A percentile compares a stretch with the other conserved stretches of the same genome.
phyloP scores from a whole-genome alignment of 2,888 invertebrate genomes.

The Latrodectus elegans region DNA sequence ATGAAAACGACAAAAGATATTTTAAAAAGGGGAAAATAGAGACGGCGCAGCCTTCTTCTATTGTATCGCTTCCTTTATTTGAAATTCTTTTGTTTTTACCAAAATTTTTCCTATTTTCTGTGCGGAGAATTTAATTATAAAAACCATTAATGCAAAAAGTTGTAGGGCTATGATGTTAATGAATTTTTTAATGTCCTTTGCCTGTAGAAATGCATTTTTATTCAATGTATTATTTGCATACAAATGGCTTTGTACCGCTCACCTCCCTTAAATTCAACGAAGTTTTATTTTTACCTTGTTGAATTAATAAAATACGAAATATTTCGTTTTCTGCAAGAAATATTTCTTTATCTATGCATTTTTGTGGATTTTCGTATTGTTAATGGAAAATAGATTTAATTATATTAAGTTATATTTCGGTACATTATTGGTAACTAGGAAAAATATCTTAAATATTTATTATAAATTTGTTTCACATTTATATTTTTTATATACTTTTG shows the following conservation, averaged over 20 bases:
- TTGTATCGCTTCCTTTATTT: not conserved
- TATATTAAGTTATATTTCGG: no score
- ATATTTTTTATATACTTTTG: no score
- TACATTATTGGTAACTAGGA: no score
- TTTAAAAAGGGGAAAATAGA: no score
- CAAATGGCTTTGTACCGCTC: not conserved
- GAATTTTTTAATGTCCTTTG: conserved; percentile 1
- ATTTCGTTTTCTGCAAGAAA: not conserved
- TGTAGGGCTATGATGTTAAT: not conserved
- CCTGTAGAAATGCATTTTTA: not conserved
- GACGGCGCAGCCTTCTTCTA: not conserved
- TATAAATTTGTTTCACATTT: no score
- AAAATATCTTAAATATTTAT: no score
- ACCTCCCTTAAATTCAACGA: not conserved
- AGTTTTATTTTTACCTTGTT: not conserved
- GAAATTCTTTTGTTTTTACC: not conserved
- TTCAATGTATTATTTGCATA: not conserved
- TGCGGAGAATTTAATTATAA: not conserved
- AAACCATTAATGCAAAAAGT: not conserved
- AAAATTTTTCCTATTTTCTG: not conserved
- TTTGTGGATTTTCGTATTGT: no score
- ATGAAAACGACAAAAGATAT: no score
- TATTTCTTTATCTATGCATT: no score
- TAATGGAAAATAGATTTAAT: no score
- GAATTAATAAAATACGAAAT: not conserved